phyloP scores from a whole-genome alignment of 2,113 vertebrate genomes.

The Oxyruncus cristatus region DNA sequence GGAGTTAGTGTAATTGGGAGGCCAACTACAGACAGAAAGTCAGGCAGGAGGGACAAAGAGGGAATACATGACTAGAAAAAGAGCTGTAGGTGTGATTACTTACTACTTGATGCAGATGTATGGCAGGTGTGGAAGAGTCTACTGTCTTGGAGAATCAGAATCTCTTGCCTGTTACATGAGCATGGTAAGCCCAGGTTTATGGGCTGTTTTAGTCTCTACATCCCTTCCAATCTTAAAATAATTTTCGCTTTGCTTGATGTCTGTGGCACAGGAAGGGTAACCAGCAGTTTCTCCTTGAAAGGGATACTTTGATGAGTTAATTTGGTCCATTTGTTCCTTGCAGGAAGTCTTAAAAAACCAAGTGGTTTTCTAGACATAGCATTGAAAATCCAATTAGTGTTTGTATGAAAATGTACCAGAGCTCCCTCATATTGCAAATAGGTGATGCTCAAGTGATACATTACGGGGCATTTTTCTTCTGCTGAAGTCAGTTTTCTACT shows the following conservation, averaged over 20 bases:
- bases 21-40: background rate
- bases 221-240: background rate
- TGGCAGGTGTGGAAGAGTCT: background rate
- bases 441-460: background rate
- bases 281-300: background rate
- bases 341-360: background rate
- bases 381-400: background rate
- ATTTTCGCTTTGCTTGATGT: background rate
- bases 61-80: background rate
- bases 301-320: background rate
- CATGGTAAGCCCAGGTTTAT: background rate
- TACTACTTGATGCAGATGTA: background rate
- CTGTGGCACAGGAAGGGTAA: background rate
- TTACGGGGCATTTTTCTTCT: background rate
- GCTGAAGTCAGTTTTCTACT: background rate
- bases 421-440: background rate
- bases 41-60: background rate
- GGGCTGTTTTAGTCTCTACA: background rate
- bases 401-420: background rate
- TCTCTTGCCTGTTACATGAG: background rate
- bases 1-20: background rate
- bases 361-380: background rate
- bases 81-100: background rate
- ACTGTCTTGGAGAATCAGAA: background rate
- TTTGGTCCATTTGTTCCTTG: background rate